Percentiles rank a stretch among this genome's conserved stretches.
These are phyloP conservation scores for Manacus vitellinus DNA, from an alignment of 2,113 vertebrate genomes.

Conservation along the genomic window DNA sequence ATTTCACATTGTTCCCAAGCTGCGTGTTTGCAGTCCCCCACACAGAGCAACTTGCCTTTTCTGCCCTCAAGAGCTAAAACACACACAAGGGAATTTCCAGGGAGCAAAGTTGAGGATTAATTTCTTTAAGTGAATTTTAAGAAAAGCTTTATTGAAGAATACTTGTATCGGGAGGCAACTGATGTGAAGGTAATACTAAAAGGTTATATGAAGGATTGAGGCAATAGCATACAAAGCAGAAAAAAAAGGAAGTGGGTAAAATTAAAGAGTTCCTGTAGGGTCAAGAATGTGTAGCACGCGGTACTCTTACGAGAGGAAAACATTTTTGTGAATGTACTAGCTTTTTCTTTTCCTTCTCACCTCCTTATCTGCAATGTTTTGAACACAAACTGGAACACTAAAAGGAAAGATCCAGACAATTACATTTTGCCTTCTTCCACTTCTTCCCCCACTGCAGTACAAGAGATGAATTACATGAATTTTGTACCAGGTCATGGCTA, in stretches of 20 bases:
- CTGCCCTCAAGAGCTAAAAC: neutral
- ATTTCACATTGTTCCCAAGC: constrained; percentile 40
- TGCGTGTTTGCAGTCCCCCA: neutral
- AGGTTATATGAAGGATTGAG: neutral
- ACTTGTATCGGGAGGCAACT: neutral
- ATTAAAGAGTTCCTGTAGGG: neutral
- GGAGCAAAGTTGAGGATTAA: neutral
- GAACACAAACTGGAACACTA: neutral
- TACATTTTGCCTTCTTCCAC: neutral
- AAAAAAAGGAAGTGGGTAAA: neutral
- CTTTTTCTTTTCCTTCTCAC: neutral
- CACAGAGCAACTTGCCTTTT: neutral
- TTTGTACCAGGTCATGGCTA: neutral
- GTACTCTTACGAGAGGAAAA: neutral
- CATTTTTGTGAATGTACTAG: neutral
- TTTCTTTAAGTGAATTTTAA: neutral
- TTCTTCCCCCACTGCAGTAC: neutral
- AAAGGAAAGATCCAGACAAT: neutral
- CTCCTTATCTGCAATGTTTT: neutral
- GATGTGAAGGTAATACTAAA: neutral
- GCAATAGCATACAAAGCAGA: neutral
- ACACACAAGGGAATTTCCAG: neutral
- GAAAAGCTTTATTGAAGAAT: neutral
- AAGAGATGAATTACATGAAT: neutral
- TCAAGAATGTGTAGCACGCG: neutral